Base-by-base conservation (phyloP, 2,113 vertebrate species). In the Orcinus orca region DNA sequence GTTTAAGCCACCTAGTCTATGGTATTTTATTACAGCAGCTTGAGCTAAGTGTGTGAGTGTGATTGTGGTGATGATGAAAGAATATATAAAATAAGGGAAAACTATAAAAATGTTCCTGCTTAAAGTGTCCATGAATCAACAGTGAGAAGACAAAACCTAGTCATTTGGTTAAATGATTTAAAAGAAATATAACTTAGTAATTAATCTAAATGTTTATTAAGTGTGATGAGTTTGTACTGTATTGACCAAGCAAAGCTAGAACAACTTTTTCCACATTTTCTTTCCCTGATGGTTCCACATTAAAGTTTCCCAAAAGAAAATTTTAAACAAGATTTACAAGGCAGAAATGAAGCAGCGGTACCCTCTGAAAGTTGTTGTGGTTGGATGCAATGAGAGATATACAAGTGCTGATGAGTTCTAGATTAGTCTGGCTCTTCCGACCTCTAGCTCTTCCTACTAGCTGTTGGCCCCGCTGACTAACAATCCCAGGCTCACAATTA, bases 61-160 rank as follows among this genome's bases (percentile, higher is more conserved):
- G 62, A 89, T 11, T 63, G 50, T 62, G 67, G 47, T 53, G 11
- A 50, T 55, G 2, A 79, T 62, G 20, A 82, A 41, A 53, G 50
- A 79, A 41, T 89, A 96, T 71, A 9, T 83, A 50, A 96, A 88
- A 83, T 83, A 21, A 76, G 53, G 47, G 36, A 88, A 93, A 93
- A 76, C 33, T 76, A 55, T 62, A 77, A 84, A 93, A 85, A 31
- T 9, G 36, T 62, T 77, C 33, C 41, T 79, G 41, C 77, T 77
- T 89, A 62, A 89, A 44, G 29, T 36, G 20, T 71, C 53, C 63
- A 26, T 77, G 62, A 85, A 53, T 18, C 71, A 82, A 93, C 50
- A 79, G 33, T 18, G 26, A 89, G 41, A 89, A 76, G 71, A 71
- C 50, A 88, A 76, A 92, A 70, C 50, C 38, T 67, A 88, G 26